phyloP scores from a whole-genome alignment of 2,797 vertebrate genomes.

The Glyptemys insculpta region DNA sequence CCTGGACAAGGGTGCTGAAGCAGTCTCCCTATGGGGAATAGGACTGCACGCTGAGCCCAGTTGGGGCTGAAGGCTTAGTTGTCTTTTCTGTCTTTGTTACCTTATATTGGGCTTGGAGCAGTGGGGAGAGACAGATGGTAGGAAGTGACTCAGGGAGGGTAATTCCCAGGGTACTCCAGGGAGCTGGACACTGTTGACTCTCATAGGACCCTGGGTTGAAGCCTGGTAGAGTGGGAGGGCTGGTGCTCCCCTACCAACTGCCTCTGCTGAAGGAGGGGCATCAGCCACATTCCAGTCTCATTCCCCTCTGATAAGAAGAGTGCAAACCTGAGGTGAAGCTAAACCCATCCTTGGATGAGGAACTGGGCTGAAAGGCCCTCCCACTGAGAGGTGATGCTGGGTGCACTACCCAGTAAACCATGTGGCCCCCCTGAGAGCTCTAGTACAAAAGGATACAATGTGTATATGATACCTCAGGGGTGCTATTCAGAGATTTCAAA shows the following conservation, averaged over 20 bases:
- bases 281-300: not conserved
- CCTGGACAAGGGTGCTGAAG: too few relatives aligned
- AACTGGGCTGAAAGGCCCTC: not conserved
- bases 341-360: not conserved
- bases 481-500: conserved; percentile 12
- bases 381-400: not conserved
- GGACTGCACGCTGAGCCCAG: too few relatives aligned
- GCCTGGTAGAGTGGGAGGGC: not conserved
- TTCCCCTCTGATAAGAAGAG: not conserved
- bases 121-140: not conserved
- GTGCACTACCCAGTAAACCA: too few relatives aligned
- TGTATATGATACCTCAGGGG: not conserved
- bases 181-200: not conserved
- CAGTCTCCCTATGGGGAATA: too few relatives aligned
- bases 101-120: not conserved
- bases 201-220: not conserved
- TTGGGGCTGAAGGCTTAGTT: too few relatives aligned
- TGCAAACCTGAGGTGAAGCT: not conserved
- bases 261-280: not conserved
- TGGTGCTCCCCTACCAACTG: not conserved
- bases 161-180: not conserved
- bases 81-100: too few relatives aligned
- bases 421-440: not conserved
- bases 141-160: not conserved
- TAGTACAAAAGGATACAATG: not conserved